phyloP scores from a whole-genome alignment of 2,888 invertebrate species.

The Dryobotodes eremita region DNA sequence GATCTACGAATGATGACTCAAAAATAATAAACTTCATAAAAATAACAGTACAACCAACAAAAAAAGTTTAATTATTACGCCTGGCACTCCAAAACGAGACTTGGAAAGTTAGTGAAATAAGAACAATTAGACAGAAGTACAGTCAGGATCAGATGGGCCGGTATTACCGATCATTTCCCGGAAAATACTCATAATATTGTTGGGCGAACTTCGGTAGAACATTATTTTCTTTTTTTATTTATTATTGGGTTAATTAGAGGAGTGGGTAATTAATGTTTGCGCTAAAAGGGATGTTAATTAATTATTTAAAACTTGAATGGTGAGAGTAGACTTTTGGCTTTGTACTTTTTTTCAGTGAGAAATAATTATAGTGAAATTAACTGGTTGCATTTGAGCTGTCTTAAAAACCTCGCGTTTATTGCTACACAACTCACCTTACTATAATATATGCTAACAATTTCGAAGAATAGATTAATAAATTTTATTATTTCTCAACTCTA shows the following conservation, averaged over 20 bases:
- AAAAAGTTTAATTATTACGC: conserved; percentile 14
- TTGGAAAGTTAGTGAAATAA: conserved; percentile 75
- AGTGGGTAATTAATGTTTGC: neutral
- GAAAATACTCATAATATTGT: conserved; percentile 61
- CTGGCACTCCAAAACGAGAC: conserved; percentile 9
- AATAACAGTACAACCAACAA: neutral
- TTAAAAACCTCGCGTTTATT: neutral
- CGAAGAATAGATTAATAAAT: neutral
- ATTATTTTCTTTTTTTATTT: conserved; percentile 33
- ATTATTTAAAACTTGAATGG: neutral
- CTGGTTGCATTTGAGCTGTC: neutral
- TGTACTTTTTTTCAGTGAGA: neutral
- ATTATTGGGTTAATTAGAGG: conserved; percentile 35
- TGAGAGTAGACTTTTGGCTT: neutral
- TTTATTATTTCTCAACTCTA: conserved; percentile 3
- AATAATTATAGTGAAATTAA: neutral
- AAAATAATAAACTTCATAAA: neutral
- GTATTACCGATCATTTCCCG: conserved; percentile 50
- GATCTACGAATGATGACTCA: neutral
- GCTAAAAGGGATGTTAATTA: neutral
- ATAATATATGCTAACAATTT: too few relatives aligned
- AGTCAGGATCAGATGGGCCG: conserved; percentile 55
- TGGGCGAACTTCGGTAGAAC: conserved; percentile 50
- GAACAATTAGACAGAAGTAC: conserved; percentile 75
- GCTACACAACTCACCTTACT: neutral